Evolutionary conservation across 2,113 vertebrate species (phyloP), one percentile per base, ranked within the genome.

Genomic region (Calyptomena viridis): DNA sequence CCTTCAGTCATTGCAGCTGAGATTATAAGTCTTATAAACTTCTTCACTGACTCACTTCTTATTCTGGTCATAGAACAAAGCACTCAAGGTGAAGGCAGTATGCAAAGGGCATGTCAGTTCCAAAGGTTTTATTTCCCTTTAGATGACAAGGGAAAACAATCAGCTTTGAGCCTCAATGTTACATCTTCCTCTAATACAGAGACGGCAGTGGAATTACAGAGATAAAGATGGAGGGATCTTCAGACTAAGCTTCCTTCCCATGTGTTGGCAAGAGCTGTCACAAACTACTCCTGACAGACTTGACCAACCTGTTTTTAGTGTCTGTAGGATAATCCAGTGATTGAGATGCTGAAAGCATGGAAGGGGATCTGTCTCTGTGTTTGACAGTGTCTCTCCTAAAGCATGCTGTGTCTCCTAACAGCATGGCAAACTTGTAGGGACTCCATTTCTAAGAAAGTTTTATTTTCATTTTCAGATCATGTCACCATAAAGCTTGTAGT

Each of bases 401-500:
- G 49, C 30, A 15, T 44, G 14, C 23, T 15, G 5, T n/a, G 19
- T 71, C 71, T 69, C 79, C 75, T 88, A 63, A 58, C 71, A 89
- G 42, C 62, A 40, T 24, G 14, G 18, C 78, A 76, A 88, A n/a
- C 24, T 69, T 59, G 12, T 9, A 63, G 30, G 63, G 24, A 20
- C 80, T 77, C 40, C 79, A 93, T 79, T 95, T 49, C 80, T 81
- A 77, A 90, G 75, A 60, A 68, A 25, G 72, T 85, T 85, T 78
- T 83, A 25, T 95, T 94, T 93, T 91, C 5, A 72, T 95, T 82
- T 95, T 92, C 98, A 99, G 99, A 99, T 97, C 99, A 98, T 53
- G 89, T 99, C 87, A 98, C 98, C 9, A 97, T 99, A 96, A 97
- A 95, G 56, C 97, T 99, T 75, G 98, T 98, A 88, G 98, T 99